Evolutionary conservation across 2,797 vertebrate genomes (phyloP), one percentile per base, ranked within the genome.

Genomic region (Gymnothorax javanicus): DNA sequence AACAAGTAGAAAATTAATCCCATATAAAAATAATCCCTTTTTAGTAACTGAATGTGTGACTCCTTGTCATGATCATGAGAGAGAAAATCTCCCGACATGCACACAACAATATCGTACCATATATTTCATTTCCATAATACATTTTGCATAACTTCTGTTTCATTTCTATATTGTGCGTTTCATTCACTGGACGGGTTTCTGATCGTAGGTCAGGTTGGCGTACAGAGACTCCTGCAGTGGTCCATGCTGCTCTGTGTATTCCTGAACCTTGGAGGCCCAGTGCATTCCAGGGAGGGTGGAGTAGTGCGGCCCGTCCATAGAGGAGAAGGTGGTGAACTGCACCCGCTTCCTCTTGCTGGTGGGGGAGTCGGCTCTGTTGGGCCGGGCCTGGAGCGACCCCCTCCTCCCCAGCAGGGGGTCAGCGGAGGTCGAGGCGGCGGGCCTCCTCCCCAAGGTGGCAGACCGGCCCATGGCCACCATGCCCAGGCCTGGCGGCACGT

Each of bases 301-400:
- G 93, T 96, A 93, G 92, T 89, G 96, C 27, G 86, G 97, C 94
- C 93, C 95, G 93, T 89, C 97, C 90, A 90, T 94, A 58, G 97
- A 97, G 54, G 97, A 97, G 91, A 99, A 99, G 27, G 98, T 99
- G 91, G 97, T 98, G 89, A 99, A 99, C 87, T 97, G 97, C 67
- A 99, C 98, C 90, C 98, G 96, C 95, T 98, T 99, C 89, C 98
- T 95, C 91, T 98, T 98, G 15, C 98, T 99, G 92, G 98, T 98
- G 9, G 98, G 98, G 0, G 96, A 95, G 84, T 98, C 97, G 0
- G 82, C 94, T 84, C 94, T 95, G 25, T 92, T 88, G 0, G 95
- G 95, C 87, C 92, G 92, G 0, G 92, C 91, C 7, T 90, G 90
- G 86, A 96, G 87, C n/a, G 95, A 92, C 82, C 97, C 96, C 0